Conservation (phyloP, 2,888 invertebrate species). For the Lydus trimaculatus region DNA sequence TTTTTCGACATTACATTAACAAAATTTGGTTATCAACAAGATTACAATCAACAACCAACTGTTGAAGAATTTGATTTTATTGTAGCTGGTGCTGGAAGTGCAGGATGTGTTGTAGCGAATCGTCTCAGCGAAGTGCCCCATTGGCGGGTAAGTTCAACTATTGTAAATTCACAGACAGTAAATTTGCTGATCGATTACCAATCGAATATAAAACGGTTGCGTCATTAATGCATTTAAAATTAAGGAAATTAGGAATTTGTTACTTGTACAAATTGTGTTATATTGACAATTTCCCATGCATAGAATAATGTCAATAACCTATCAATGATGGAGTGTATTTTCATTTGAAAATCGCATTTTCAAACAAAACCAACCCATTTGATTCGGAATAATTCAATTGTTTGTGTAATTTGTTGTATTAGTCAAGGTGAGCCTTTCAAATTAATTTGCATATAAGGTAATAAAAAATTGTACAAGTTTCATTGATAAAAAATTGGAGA, state of each 20-base stretch:
- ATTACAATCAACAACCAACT: conserved; percentile 24
- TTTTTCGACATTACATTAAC: conserved; percentile 28
- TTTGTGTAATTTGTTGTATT: neutral
- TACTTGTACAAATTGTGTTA: neutral
- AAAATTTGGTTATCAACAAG: neutral
- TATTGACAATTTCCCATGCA: too few species aligned
- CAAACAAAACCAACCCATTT: too few species aligned
- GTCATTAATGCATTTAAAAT: too few species aligned
- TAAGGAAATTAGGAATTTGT: neutral
- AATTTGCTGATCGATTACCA: neutral
- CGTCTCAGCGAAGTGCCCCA: conserved; percentile 68
- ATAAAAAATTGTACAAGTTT: too few species aligned
- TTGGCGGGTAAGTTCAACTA: conserved; percentile 64
- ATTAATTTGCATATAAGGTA: too few species aligned
- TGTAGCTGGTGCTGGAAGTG: conserved; percentile 72
- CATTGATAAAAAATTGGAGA: neutral
- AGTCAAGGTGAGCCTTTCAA: neutral
- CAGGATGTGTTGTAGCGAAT: conserved; percentile 73
- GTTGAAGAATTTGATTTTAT: conserved; percentile 67
- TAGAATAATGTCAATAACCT: too few species aligned
- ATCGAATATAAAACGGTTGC: neutral
- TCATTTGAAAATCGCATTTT: too few species aligned
- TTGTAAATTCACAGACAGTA: neutral
- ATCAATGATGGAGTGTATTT: too few species aligned
- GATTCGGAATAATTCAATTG: too few species aligned